A percentile compares a stretch with the other conserved stretches of the same genome.
Conservation (phyloP, 2,888 invertebrate species). For the Callinectes sapidus region DNA sequence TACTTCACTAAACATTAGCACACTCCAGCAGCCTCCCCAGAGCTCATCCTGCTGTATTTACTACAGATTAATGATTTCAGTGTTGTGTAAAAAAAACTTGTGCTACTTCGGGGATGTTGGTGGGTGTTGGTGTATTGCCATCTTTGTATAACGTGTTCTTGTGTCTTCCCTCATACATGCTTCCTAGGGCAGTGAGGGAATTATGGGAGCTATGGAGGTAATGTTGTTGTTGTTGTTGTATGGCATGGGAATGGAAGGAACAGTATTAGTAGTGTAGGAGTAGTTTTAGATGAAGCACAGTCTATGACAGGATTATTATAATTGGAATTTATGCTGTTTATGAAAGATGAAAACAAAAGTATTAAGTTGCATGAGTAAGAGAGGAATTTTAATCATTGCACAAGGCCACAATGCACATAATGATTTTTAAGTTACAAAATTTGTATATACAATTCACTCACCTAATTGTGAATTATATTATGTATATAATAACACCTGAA, state of each 20-base stretch:
- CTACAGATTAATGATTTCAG: not conserved
- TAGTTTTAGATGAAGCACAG: not conserved
- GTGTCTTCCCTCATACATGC: constrained; percentile 53
- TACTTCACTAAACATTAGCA: not conserved
- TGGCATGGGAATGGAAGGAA: constrained; percentile 10
- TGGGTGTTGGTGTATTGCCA: constrained; percentile 8
- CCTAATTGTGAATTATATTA: no score
- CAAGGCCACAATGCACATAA: not conserved
- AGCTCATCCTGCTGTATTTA: not conserved
- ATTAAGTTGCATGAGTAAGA: not conserved
- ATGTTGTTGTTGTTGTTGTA: constrained; percentile 41
- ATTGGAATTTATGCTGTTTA: not conserved
- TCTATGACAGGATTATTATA: not conserved
- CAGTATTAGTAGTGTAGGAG: constrained; percentile 1
- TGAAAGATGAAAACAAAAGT: not conserved
- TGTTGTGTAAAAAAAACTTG: not conserved
- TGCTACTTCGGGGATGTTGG: constrained; percentile 31
- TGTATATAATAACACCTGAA: no score
- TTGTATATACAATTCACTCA: not conserved
- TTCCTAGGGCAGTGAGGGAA: constrained; percentile 67
- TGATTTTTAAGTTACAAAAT: not conserved
- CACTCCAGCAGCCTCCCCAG: constrained; percentile 1
- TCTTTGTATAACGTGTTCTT: constrained; percentile 27
- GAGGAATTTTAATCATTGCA: not conserved
- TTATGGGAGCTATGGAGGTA: constrained; percentile 68